A percentile compares a stretch with the other conserved stretches of the same genome.
These are phyloP conservation scores for Odontamblyopus rebecca DNA, from an alignment of 2,797 vertebrate species.

Conservation along the genomic window DNA sequence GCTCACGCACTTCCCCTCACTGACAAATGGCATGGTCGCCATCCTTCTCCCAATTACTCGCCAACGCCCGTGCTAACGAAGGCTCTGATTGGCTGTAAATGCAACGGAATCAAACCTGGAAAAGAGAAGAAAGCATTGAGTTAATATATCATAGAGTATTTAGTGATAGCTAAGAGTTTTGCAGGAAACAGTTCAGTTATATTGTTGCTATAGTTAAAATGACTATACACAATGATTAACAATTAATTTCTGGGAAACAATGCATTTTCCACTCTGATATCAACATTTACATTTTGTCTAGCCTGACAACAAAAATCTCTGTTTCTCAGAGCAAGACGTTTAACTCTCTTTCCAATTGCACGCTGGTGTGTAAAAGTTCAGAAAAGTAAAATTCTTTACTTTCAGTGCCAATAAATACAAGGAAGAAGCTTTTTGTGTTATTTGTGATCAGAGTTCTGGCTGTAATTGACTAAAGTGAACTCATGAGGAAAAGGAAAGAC, in stretches of 20 bases:
- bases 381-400: background rate
- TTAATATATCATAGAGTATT: background rate
- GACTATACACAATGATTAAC: background rate
- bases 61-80: slow-evolving; percentile 70
- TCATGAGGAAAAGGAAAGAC: slow-evolving; percentile 43
- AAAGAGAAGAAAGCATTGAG: slow-evolving; percentile 1
- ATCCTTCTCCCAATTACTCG: slow-evolving; percentile 74
- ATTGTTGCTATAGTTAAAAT: background rate
- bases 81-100: slow-evolving; percentile 72
- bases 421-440: background rate
- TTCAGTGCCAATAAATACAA: background rate
- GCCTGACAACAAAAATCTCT: background rate
- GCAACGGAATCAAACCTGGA: slow-evolving; percentile 67
- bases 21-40: slow-evolving; percentile 85
- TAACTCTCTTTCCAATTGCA: background rate
- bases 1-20: slow-evolving; percentile 84
- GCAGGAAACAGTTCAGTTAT: background rate
- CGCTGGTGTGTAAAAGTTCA: background rate
- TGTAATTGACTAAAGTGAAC: slow-evolving; percentile 44
- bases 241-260: background rate
- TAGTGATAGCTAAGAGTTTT: background rate
- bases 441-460: slow-evolving; percentile 3
- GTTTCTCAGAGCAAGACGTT: background rate
- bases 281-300: background rate
- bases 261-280: background rate